Evolutionary conservation across 2,888 invertebrate species (phyloP), one percentile per base, ranked within the genome.

Genomic region (Drosophila leonis): DNA sequence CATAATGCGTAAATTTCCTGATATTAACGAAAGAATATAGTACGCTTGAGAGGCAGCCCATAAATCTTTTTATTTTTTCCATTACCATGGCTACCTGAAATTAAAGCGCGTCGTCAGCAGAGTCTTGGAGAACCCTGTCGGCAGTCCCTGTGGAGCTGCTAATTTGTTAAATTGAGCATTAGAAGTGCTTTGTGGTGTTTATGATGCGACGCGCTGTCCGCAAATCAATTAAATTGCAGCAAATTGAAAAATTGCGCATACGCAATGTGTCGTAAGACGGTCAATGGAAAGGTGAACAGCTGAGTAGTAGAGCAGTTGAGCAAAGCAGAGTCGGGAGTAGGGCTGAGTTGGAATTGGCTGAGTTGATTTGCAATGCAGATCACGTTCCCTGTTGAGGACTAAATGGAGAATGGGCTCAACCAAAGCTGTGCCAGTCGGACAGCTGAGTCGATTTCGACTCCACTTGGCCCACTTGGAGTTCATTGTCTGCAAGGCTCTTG

Each of bases 401-500:
- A 56, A 41, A 27, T 41, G 48, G 24, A 37, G 37, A 15, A 42
- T 57, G 29, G 39, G 8, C 27, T 41, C 57, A 67, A 48, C 31
- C 57, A 64, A 57, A 68, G 64, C 27, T 20, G 9, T 57, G 49
- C 12, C 42, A 64, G 18, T 67, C 55, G 9, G 27, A 27, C 9
- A 39, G 37, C 59, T 65, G 44, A 62, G 42, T 67, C 56, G 48
- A 44, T 35, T 48, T 33, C 31, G 31, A 18, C 24, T 18, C n/a
- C 49, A 48, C 33, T 62, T 54, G 35, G 33, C 61, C 55, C 35
- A 55, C 56, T 46, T 70, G 37, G 69, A 78, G 80, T 80, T 80
- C 78, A 80, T 80, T 81, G 70, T 75, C 80, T 74, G 65, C 33
- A 63, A 72, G 61, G 64, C 62, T 67, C 65, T 78, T 64, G 64